Conservation (phyloP, 1,140 invertebrate species). For the Cataglyphis hispanica region DNA sequence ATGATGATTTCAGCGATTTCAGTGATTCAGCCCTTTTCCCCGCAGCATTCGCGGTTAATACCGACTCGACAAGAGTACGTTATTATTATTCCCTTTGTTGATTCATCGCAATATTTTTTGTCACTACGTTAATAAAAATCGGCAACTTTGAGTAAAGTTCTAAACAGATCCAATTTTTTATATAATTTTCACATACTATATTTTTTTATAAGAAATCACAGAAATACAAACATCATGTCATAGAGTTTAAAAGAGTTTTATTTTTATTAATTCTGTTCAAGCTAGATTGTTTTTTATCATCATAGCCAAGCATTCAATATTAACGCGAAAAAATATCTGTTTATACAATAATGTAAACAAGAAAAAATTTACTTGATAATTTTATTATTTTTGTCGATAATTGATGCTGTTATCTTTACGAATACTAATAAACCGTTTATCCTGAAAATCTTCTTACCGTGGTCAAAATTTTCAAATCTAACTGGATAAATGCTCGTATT, state of each 20-base stretch:
- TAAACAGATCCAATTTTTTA: neutral
- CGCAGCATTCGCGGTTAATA: slow-evolving; percentile 60
- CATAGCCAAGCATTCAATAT: neutral
- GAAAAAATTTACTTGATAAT: too few species aligned
- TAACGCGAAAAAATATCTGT: neutral
- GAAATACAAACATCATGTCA: neutral
- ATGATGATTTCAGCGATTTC: too few species aligned
- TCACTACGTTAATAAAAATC: slow-evolving; percentile 17
- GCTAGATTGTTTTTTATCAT: neutral
- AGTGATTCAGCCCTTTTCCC: slow-evolving; percentile 70
- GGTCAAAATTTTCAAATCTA: neutral
- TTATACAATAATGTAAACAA: neutral
- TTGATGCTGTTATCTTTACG: neutral
- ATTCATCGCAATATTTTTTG: slow-evolving; percentile 48
- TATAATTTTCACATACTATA: neutral
- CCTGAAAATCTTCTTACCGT: neutral
- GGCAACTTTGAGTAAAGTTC: neutral
- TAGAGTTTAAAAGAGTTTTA: neutral
- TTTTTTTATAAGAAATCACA: slow-evolving; percentile 1
- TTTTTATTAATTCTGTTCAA: neutral
- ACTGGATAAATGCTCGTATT: neutral
- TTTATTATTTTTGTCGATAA: neutral
- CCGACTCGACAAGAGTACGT: slow-evolving; percentile 41
- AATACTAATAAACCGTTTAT: neutral
- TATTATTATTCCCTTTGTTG: slow-evolving; percentile 48